Evolutionary conservation across 2,113 vertebrate species (phyloP).

Genomic region (Narcine bancroftii): DNA sequence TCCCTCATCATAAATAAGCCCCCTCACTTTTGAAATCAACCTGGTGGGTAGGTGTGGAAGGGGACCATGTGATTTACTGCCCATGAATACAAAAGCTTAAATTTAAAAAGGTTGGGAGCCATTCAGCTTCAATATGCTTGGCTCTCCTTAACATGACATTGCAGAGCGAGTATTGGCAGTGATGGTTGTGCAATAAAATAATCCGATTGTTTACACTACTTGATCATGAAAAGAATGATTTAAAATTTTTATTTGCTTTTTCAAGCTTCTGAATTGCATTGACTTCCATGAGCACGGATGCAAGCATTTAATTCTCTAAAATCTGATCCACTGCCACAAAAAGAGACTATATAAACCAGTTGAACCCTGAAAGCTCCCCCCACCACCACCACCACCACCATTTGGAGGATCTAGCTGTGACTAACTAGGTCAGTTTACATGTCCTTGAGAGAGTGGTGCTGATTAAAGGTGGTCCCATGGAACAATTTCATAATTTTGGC

Average conservation of each 20-base stretch:
- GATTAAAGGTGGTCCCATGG: no score
- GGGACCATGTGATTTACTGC: no score
- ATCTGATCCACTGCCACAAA: not conserved
- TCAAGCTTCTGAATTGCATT: constrained; percentile 55
- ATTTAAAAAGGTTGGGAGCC: no score
- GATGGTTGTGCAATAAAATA: constrained; percentile 49
- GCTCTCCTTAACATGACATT: not conserved
- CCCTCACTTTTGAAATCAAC: no score
- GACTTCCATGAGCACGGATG: constrained; percentile 49
- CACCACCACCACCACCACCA: no score
- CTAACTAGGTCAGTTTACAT: no score
- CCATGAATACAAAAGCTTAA: no score
- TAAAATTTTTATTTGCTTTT: constrained; percentile 60
- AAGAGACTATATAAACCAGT: not conserved
- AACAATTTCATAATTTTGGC: not conserved
- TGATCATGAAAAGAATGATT: constrained; percentile 54
- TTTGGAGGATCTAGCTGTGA: no score
- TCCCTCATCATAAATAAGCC: no score
- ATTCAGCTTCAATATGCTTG: not conserved
- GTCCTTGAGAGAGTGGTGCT: no score
- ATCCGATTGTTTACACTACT: constrained; percentile 58
- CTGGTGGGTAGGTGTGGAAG: no score
- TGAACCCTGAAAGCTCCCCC: not conserved
- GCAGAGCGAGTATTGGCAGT: constrained; percentile 49
- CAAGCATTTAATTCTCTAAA: constrained; percentile 42